Evolutionary conservation across 2,113 vertebrate species (phyloP), one percentile per base, ranked within the genome.

Genomic region (Saguinus midas): DNA sequence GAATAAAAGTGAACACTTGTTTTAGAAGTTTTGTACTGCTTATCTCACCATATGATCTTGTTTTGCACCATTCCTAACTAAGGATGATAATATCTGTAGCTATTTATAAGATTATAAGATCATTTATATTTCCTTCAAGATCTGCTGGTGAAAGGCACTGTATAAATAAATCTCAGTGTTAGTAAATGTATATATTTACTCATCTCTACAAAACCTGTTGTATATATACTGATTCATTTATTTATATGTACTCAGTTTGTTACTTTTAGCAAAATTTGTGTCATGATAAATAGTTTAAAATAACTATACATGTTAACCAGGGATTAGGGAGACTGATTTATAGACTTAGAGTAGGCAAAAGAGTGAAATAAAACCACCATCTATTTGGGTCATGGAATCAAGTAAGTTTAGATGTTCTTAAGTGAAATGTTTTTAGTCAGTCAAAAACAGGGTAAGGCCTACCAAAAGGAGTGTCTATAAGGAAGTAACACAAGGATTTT

Each of bases 261-360:
- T 96, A 96, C 80, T 95, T 68, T 95, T 92, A 93, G 73, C 88
- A 97, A 97, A 96, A 93, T 97, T 66, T 96, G 92, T 96, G 72
- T 85, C 88, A 82, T 94, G 52, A 96, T 94, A 82, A 97, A 94
- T 96, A 94, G 37, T 96, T 96, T 66, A 84, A 96, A 95, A 89
- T 96, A 95, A 95, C 87, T 94, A 82, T 57, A 90, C 90, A 82
- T 52, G 5, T 94, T 95, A 95, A 96, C 64, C 50, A 91, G 70
- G 91, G 80, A 87, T 95, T 95, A 93, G 50, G 94, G 87, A 87
- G 66, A 61, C 66, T 97, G 84, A 96, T 95, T 90, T 95, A 97
- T 95, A 90, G 90, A 70, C 45, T 82, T 92, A 25, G 64, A 87
- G 90, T 61, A 55, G 76, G 52, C 50, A 18, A 66, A 81, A 87